Evolutionary conservation across 2,888 invertebrate species (phyloP).

Genomic region (Andrena marginata): DNA sequence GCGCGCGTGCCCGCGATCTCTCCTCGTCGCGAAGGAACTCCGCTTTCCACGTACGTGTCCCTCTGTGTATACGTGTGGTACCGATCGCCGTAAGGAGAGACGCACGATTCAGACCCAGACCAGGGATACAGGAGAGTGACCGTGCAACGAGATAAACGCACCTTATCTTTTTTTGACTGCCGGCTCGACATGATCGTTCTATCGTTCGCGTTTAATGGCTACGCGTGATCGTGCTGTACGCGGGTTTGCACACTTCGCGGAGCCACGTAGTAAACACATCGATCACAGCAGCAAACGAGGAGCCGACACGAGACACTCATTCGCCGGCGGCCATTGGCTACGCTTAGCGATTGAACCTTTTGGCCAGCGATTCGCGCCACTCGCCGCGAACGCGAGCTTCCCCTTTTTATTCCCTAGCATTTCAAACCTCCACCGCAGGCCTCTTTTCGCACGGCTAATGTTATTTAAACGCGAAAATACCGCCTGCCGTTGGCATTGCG

Average conservation of each 20-base stretch:
- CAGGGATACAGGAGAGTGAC: conserved; percentile 27
- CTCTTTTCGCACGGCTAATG: not conserved
- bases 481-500: not conserved
- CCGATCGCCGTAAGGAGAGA: conserved; percentile 37
- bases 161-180: conserved; percentile 81
- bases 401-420: conserved; percentile 50
- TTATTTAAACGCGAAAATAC: not conserved
- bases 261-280: conserved; percentile 54
- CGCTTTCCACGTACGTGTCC: conserved; percentile 40
- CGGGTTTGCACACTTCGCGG: conserved; percentile 34
- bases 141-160: conserved; percentile 71
- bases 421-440: not conserved
- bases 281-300: conserved; percentile 67
- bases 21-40: conserved; percentile 33
- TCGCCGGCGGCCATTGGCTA: conserved; percentile 74
- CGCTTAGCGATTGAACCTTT: conserved; percentile 53
- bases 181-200: conserved; percentile 77
- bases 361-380: conserved; percentile 57
- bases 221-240: conserved; percentile 41
- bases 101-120: conserved; percentile 17
- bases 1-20: conserved; percentile 54
- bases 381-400: conserved; percentile 27
- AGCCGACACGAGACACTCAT: conserved; percentile 71
- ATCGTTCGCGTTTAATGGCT: conserved; percentile 22
- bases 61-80: conserved; percentile 19